Evolutionary conservation across 2,113 vertebrate species (phyloP).

Genomic region (Zapus hudsonius): DNA sequence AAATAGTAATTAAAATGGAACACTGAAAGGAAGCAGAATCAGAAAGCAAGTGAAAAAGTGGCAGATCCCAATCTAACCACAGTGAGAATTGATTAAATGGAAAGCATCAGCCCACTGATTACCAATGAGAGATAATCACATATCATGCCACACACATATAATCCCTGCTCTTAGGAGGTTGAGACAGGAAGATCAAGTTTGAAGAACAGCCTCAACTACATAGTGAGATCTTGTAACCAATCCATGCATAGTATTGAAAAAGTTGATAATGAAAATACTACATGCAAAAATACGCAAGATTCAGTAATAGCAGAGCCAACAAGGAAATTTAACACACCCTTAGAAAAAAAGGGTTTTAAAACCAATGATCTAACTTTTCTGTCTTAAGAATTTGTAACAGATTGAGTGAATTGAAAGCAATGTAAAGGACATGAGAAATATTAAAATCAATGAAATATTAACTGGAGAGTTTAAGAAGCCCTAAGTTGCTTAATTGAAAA

Average conservation of each 20-base stretch:
- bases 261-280: constrained; percentile 8
- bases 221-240: background rate
- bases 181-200: background rate
- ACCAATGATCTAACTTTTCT: constrained; percentile 33
- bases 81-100: background rate
- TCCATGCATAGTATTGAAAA: background rate
- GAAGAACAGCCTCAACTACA: background rate
- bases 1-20: background rate
- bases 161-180: background rate
- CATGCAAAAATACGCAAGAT: background rate
- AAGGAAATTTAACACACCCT: background rate
- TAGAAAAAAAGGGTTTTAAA: constrained; percentile 31
- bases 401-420: background rate
- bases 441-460: constrained; percentile 37
- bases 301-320: background rate
- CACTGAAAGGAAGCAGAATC: background rate
- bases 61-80: background rate
- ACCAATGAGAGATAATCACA: background rate
- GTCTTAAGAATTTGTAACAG: background rate
- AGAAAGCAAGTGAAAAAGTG: background rate
- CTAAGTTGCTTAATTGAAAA: constrained; percentile 19
- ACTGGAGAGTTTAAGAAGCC: background rate
- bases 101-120: background rate
- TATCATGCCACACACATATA: background rate
- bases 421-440: constrained; percentile 18